These are phyloP conservation scores for Brachionus plicatilis DNA, from an alignment of 1,140 invertebrate genomes.

Conservation along the genomic window DNA sequence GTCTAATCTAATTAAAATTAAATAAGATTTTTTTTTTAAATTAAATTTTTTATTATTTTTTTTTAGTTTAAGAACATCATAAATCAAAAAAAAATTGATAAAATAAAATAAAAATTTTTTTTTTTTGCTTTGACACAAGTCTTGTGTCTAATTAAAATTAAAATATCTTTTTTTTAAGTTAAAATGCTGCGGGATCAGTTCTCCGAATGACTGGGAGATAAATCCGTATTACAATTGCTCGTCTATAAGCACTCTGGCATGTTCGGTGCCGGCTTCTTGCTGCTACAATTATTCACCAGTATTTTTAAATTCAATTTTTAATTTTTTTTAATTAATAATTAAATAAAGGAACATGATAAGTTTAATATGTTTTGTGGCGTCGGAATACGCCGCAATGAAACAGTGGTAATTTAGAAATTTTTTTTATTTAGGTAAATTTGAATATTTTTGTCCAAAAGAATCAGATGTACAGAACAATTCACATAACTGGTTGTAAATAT, in stretches of 20 bases:
- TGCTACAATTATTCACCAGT: conserved; percentile 22
- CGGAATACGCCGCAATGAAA: neutral
- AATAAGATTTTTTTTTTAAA: too few relatives aligned
- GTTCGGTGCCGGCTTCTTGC: conserved; percentile 14
- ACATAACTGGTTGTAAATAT: conserved; percentile 33
- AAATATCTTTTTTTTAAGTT: neutral
- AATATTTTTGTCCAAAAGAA: neutral
- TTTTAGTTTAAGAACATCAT: too few relatives aligned
- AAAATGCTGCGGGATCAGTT: conserved; percentile 32
- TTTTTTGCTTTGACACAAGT: too few relatives aligned
- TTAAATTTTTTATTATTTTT: too few relatives aligned
- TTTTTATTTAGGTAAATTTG: neutral
- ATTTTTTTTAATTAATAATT: neutral
- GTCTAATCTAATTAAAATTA: too few relatives aligned
- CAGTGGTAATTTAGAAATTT: neutral
- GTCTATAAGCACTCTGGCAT: conserved; percentile 13
- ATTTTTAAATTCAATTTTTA: neutral
- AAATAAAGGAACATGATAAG: neutral
- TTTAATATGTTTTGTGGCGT: conserved; percentile 37
- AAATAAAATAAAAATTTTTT: too few relatives aligned
- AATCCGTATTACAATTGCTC: conserved; percentile 23
- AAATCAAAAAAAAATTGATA: too few relatives aligned
- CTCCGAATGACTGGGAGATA: conserved; percentile 26
- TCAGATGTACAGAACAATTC: neutral
- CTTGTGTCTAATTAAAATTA: neutral